A percentile compares a stretch with the other conserved stretches of the same genome.
phyloP scores from a whole-genome alignment of 2,113 vertebrate species.

The Gorilla gorilla region DNA sequence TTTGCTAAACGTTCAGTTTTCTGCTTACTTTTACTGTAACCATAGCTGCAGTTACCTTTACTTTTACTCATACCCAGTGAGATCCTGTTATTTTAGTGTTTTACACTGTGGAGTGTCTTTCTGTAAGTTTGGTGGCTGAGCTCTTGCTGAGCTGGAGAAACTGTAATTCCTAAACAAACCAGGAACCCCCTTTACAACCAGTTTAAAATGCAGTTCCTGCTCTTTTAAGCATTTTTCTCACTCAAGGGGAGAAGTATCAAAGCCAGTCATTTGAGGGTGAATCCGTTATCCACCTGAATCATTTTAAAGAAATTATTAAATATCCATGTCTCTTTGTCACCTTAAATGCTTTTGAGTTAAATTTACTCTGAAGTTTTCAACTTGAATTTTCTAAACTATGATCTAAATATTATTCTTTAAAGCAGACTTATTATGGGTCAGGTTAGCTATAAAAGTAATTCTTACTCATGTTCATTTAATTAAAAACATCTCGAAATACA shows the following conservation, averaged over 20 bases:
- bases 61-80: background rate
- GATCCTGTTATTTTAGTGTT: background rate
- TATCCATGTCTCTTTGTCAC: background rate
- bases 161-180: background rate
- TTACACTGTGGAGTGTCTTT: background rate
- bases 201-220: background rate
- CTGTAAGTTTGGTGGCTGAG: background rate
- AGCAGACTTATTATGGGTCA: background rate
- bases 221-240: conserved; percentile 28
- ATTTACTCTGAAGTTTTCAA: conserved; percentile 42
- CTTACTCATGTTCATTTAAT: conserved; percentile 51
- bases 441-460: conserved; percentile 43
- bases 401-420: conserved; percentile 32
- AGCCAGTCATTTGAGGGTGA: background rate
- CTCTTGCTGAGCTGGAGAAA: background rate
- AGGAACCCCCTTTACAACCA: background rate
- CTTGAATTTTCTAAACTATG: conserved; percentile 36
- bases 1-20: background rate
- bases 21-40: background rate
- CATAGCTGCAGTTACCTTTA: background rate
- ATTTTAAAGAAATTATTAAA: conserved; percentile 30
- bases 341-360: conserved; percentile 19
- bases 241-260: background rate
- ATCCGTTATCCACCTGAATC: background rate
- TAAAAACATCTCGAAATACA: background rate